These are phyloP conservation scores for Anagrus nilaparvatae DNA, from an alignment of 1,140 invertebrate species.

Conservation along the genomic window DNA sequence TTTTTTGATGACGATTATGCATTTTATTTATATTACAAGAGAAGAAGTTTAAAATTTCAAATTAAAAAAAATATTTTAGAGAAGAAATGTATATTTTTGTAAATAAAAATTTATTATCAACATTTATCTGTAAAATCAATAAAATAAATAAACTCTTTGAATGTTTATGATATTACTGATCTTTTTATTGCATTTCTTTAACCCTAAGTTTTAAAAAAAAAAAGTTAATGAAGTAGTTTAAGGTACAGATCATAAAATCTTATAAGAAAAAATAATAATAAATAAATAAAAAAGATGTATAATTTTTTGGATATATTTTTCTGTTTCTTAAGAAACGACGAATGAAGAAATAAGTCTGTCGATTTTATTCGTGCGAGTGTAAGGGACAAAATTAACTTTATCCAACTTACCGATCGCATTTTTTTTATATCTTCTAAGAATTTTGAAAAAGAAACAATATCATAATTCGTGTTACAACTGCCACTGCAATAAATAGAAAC, in stretches of 20 bases:
- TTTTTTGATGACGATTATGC: background rate
- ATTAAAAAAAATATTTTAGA: too few species aligned
- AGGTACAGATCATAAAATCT: constrained; percentile 20
- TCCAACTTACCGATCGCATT: constrained; percentile 37
- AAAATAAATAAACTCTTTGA: constrained; percentile 12
- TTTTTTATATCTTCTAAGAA: too few species aligned
- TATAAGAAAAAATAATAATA: background rate
- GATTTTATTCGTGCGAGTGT: constrained; percentile 5
- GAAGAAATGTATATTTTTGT: too few species aligned
- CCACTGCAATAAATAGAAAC: constrained; percentile 36
- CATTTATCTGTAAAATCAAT: constrained; percentile 16
- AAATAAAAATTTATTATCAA: constrained; percentile 16
- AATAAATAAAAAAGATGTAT: too few species aligned
- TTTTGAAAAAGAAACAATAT: constrained; percentile 44
- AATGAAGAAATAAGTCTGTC: constrained; percentile 24
- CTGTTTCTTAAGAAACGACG: too few species aligned
- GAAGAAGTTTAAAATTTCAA: background rate
- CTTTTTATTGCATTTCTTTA: constrained; percentile 12
- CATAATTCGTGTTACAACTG: constrained; percentile 39
- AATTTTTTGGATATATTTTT: too few species aligned
- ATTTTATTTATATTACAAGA: background rate
- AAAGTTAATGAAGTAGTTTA: constrained; percentile 21
- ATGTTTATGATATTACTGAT: constrained; percentile 10
- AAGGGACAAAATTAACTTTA: constrained; percentile 24
- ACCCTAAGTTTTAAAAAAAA: background rate